These are phyloP conservation scores for Diorhabda sublineata DNA, from an alignment of 1,140 invertebrate genomes.

Conservation along the genomic window DNA sequence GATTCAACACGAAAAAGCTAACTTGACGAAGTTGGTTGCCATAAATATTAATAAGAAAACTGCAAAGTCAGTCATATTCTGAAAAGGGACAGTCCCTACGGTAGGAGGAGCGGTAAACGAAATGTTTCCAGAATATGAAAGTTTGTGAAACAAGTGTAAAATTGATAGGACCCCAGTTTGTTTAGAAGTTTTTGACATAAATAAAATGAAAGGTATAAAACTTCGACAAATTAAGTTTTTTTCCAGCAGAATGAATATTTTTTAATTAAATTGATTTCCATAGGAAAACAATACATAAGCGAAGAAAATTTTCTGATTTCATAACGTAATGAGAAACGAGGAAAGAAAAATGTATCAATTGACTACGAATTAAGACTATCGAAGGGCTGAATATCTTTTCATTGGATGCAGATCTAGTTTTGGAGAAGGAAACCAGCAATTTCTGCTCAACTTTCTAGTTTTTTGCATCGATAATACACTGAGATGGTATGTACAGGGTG, in stretches of 20 bases:
- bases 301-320: no score
- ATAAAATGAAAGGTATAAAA: slow-evolving; percentile 14
- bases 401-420: no score
- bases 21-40: slow-evolving; percentile 6
- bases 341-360: no score
- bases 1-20: slow-evolving; percentile 12
- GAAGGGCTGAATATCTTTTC: no score
- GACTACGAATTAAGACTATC: no score
- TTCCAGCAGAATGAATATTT: neutral
- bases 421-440: no score
- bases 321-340: no score
- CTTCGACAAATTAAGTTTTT: neutral
- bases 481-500: no score
- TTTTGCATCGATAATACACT: no score
- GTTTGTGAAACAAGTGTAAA: slow-evolving; percentile 26
- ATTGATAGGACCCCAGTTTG: slow-evolving; percentile 24
- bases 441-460: no score
- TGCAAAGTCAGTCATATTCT: slow-evolving; percentile 13
- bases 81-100: slow-evolving; percentile 1
- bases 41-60: slow-evolving; percentile 21
- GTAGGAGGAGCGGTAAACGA: slow-evolving; percentile 4
- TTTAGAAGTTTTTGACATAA: slow-evolving; percentile 23
- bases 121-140: slow-evolving; percentile 15
- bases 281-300: no score
- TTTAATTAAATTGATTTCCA: neutral